A percentile compares a stretch with the other conserved stretches of the same genome.
Conservation (phyloP, 2,797 vertebrate genomes). For the Sebastes iracundus region DNA sequence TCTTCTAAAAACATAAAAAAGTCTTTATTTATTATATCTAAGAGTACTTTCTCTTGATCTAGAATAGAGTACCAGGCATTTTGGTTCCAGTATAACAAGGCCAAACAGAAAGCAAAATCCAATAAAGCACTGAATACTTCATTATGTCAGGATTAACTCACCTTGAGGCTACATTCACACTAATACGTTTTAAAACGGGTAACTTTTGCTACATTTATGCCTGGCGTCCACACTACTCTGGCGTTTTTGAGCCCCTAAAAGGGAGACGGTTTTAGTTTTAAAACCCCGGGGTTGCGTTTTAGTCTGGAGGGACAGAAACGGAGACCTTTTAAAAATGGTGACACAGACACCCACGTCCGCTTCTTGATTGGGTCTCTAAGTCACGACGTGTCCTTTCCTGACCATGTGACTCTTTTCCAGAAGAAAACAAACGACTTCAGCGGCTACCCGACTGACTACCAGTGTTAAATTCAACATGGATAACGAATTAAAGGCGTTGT, state of each 20-base stretch:
- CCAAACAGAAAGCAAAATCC: neutral
- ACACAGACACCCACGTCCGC: too few species aligned
- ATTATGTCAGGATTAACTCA: neutral
- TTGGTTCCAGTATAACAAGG: neutral
- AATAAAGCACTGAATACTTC: neutral
- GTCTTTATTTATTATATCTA: conserved; percentile 16
- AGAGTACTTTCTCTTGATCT: neutral
- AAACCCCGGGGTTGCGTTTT: too few species aligned
- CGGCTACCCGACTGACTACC: too few species aligned
- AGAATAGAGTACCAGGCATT: neutral
- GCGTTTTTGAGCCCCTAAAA: rapidly evolving
- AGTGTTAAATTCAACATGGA: neutral
- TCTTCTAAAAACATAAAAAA: conserved; percentile 4
- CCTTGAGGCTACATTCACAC: neutral
- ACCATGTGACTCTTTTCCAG: too few species aligned
- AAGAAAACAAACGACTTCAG: too few species aligned
- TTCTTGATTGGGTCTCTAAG: too few species aligned
- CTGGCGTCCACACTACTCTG: too few species aligned
- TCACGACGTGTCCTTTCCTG: too few species aligned
- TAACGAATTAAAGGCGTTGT: neutral
- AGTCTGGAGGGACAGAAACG: rapidly evolving
- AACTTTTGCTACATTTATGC: too few species aligned
- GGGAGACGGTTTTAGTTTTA: too few species aligned
- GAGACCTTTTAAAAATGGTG: too few species aligned
- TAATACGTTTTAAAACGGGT: too few species aligned